Percentiles rank a stretch among this genome's conserved stretches.
These are phyloP conservation scores for Rosalia funebris DNA, from an alignment of 2,888 invertebrate genomes.

Conservation along the genomic window DNA sequence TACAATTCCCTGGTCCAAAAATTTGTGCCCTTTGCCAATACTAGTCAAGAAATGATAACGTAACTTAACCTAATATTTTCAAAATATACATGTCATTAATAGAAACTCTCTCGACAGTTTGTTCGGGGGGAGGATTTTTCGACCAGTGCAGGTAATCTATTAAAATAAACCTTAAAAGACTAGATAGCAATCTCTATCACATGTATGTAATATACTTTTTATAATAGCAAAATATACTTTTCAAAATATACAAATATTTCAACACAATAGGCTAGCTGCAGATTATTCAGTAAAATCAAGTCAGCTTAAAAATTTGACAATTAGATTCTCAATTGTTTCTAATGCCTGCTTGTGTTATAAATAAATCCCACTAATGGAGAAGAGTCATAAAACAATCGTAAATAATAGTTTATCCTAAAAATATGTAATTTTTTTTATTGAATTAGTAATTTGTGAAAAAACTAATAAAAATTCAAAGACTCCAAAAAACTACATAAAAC, in stretches of 20 bases:
- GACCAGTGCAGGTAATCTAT: conserved; percentile 2
- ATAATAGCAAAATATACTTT: conserved; percentile 40
- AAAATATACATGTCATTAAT: conserved; percentile 4
- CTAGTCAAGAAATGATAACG: neutral
- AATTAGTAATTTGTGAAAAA: too few relatives aligned
- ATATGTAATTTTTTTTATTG: too few relatives aligned
- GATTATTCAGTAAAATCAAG: too few relatives aligned
- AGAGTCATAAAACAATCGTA: too few relatives aligned
- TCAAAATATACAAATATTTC: conserved; percentile 16
- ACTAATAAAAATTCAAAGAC: too few relatives aligned
- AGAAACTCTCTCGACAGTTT: neutral
- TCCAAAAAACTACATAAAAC: too few relatives aligned
- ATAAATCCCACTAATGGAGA: too few relatives aligned
- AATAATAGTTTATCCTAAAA: too few relatives aligned
- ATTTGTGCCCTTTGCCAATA: conserved; percentile 1
- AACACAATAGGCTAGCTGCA: neutral
- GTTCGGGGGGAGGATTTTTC: neutral
- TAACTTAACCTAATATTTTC: conserved; percentile 5
- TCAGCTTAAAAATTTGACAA: too few relatives aligned
- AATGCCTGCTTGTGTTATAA: too few relatives aligned
- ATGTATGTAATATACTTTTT: conserved; percentile 34
- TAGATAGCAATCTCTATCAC: conserved; percentile 38
- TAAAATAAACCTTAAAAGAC: conserved; percentile 31
- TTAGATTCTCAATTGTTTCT: too few relatives aligned
- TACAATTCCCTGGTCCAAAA: neutral